These are phyloP conservation scores for Amblyraja radiata DNA, from an alignment of 2,797 vertebrate species.

Conservation along the genomic window DNA sequence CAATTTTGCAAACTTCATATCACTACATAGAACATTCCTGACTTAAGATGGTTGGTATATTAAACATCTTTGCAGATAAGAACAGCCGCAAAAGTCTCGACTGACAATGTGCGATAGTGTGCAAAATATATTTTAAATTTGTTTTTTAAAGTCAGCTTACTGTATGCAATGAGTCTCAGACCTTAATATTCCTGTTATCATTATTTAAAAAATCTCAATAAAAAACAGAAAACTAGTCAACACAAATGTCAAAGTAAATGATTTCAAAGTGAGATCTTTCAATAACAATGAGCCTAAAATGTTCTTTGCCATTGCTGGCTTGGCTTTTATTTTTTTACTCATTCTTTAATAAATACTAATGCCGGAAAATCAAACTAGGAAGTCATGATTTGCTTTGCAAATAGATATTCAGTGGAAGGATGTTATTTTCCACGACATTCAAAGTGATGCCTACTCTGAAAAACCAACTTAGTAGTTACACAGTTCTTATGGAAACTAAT, in stretches of 20 bases:
- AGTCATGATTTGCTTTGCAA: slow-evolving; percentile 55
- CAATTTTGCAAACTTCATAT: not conserved
- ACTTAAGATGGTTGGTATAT: not conserved
- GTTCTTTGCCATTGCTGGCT: not conserved
- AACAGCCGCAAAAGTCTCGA: not conserved
- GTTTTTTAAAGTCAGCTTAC: not conserved
- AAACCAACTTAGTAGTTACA: slow-evolving; percentile 58
- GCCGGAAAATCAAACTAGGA: slow-evolving; percentile 60
- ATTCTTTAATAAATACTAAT: slow-evolving; percentile 24
- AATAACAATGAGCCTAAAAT: not conserved
- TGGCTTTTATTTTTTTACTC: not conserved
- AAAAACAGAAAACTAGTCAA: not conserved
- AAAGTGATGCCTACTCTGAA: slow-evolving; percentile 52
- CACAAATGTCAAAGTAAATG: not conserved
- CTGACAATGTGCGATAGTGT: not conserved
- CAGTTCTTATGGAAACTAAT: slow-evolving; percentile 40
- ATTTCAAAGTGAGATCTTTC: not conserved
- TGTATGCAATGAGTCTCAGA: not conserved
- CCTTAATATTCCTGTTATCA: not conserved
- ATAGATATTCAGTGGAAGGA: slow-evolving; percentile 51
- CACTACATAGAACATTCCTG: slow-evolving; percentile 2
- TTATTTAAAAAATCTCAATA: not conserved
- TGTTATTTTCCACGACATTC: slow-evolving; percentile 57
- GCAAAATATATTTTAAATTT: not conserved
- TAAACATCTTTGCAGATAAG: not conserved